Evolutionary conservation across 2,797 vertebrate species (phyloP).

Genomic region (Acrossocheilus wenchowensis): DNA sequence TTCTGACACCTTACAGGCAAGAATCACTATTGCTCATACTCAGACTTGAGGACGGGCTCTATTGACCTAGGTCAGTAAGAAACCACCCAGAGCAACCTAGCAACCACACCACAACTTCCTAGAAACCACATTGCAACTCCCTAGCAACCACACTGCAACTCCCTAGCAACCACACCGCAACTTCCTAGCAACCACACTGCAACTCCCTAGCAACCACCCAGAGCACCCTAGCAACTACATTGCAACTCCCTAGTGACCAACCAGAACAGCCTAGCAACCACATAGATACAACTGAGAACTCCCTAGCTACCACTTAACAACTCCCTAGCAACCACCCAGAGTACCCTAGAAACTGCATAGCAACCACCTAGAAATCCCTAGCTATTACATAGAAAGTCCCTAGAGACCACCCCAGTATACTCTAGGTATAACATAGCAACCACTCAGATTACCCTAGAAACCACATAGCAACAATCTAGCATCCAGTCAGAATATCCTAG

Average conservation of each 20-base stretch:
- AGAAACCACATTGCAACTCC: not conserved
- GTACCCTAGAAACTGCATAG: not conserved
- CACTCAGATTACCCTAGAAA: not conserved
- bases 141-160: not conserved
- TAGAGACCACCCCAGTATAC: not conserved
- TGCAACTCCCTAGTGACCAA: not conserved
- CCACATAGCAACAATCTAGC: not conserved
- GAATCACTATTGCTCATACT: not conserved
- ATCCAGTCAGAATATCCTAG: not conserved
- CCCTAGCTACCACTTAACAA: not conserved
- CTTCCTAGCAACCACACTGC: not conserved
- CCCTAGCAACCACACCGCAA: not conserved
- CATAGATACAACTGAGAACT: not conserved
- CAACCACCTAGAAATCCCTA: not conserved
- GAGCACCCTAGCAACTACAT: not conserved
- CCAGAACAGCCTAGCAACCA: not conserved
- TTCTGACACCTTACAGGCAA: constrained; percentile 17
- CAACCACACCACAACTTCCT: not conserved
- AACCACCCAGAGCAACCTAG: not conserved
- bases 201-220: not conserved
- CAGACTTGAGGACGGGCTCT: not conserved
- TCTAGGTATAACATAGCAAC: not conserved
- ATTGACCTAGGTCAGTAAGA: not conserved
- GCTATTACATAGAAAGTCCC: not conserved
- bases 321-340: not conserved